Evolutionary conservation across 2,113 vertebrate genomes (phyloP).

Genomic region (Corvus moneduloides): DNA sequence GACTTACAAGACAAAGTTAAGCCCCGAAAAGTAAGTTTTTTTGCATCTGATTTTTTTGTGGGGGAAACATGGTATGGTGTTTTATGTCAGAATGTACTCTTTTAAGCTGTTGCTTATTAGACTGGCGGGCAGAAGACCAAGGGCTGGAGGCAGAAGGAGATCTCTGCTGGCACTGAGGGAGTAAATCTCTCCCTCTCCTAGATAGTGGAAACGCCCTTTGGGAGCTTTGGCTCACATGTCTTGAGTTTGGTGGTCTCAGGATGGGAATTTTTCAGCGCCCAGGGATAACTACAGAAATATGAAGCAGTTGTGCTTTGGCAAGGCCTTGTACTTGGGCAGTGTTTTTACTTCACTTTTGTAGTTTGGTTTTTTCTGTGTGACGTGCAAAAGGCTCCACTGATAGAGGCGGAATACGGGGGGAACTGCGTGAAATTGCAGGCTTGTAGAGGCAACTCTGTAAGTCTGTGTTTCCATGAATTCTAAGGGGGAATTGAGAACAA

Average conservation of each 20-base stretch:
- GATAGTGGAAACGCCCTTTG: background rate
- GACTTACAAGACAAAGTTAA: slow-evolving; percentile 96
- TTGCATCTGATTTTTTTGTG: background rate
- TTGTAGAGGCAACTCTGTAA: background rate
- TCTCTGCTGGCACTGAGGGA: background rate
- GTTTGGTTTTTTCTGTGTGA: background rate
- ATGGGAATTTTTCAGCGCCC: background rate
- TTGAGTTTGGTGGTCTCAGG: background rate
- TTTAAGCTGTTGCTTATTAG: background rate
- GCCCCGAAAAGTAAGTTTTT: slow-evolving; percentile 87
- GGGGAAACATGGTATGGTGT: background rate
- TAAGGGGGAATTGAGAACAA: background rate
- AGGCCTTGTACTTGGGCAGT: background rate
- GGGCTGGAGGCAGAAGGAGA: background rate
- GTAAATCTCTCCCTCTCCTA: background rate
- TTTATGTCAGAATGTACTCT: background rate
- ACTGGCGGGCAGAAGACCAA: background rate
- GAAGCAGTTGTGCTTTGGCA: background rate
- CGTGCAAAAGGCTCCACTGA: background rate
- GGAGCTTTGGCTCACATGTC: background rate
- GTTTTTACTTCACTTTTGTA: background rate
- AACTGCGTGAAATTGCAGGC: background rate
- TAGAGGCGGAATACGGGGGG: rapidly evolving
- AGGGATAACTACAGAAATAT: background rate
- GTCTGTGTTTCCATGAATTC: background rate